Evolutionary conservation across 92 coral and sea anemone genomes (phyloP).

Genomic region (Porites rus): DNA sequence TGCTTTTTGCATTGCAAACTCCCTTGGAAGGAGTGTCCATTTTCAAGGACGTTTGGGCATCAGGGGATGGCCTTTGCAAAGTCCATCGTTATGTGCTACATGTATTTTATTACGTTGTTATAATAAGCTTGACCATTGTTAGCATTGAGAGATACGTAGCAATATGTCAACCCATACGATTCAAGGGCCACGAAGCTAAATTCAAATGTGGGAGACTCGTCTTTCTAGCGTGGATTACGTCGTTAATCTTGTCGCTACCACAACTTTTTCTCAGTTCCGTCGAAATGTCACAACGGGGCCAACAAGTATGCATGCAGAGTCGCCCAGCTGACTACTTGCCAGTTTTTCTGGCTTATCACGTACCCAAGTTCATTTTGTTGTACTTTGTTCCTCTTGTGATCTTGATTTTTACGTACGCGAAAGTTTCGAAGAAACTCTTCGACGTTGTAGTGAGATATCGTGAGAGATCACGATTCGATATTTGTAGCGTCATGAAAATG

Average conservation of each 20-base stretch:
- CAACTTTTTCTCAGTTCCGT: slow-evolving; percentile 68
- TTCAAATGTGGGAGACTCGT: slow-evolving; percentile 36
- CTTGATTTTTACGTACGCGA: slow-evolving; percentile 55
- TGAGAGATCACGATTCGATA: slow-evolving; percentile 53
- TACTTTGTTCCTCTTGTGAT: slow-evolving; percentile 62
- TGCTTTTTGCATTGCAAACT: slow-evolving; percentile 68
- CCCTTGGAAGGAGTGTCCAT: slow-evolving; percentile 69
- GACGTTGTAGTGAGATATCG: slow-evolving; percentile 51
- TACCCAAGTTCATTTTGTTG: slow-evolving; percentile 58
- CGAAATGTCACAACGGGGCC: slow-evolving; percentile 23
- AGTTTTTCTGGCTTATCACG: slow-evolving; percentile 58
- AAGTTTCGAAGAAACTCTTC: slow-evolving; percentile 49
- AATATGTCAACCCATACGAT: slow-evolving; percentile 67
- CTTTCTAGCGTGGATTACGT: slow-evolving; percentile 55
- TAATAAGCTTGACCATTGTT: slow-evolving; percentile 61
- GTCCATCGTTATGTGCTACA: slow-evolving; percentile 64
- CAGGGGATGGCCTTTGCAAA: slow-evolving; percentile 64
- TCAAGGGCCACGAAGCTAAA: slow-evolving; percentile 18
- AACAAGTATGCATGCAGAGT: slow-evolving; percentile 55
- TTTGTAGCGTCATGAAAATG: slow-evolving; percentile 50
- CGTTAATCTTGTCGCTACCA: slow-evolving; percentile 55
- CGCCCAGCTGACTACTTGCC: slow-evolving; percentile 36
- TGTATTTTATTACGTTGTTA: slow-evolving; percentile 71
- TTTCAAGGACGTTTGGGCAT: slow-evolving; percentile 38
- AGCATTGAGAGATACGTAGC: slow-evolving; percentile 74